phyloP scores from a whole-genome alignment of 1,140 invertebrate species.

The Diorhabda carinulata region DNA sequence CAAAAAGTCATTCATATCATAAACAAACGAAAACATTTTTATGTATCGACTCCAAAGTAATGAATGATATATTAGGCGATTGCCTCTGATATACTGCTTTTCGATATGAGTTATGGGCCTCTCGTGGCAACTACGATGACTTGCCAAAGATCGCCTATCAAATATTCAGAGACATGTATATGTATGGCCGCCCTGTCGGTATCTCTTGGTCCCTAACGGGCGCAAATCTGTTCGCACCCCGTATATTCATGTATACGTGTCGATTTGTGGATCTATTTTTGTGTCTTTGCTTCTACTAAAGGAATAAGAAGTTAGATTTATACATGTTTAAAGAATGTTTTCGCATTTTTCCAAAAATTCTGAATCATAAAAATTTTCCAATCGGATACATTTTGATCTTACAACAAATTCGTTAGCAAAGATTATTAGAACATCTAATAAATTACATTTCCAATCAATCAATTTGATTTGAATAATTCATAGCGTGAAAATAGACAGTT shows the following conservation, averaged over 20 bases:
- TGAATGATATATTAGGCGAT: slow-evolving; percentile 35
- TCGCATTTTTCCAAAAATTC: neutral
- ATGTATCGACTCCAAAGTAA: slow-evolving; percentile 16
- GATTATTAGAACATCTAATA: too few relatives aligned
- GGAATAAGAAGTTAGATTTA: neutral
- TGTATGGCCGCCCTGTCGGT: slow-evolving; percentile 10
- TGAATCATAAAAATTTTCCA: too few relatives aligned
- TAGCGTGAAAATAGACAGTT: too few relatives aligned
- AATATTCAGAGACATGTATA: slow-evolving; percentile 38
- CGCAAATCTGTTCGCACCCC: slow-evolving; percentile 23
- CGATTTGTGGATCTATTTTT: neutral
- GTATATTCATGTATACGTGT: neutral
- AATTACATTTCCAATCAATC: too few relatives aligned
- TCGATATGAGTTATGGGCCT: slow-evolving; percentile 47
- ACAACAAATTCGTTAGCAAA: too few relatives aligned
- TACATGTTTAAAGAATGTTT: neutral
- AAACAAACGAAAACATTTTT: slow-evolving; percentile 1
- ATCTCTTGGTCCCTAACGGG: slow-evolving; percentile 15
- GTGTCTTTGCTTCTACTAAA: neutral
- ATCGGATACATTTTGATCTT: too few relatives aligned
- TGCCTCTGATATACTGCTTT: slow-evolving; percentile 42
- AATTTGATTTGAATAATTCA: too few relatives aligned
- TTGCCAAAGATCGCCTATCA: slow-evolving; percentile 45
- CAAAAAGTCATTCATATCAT: neutral
- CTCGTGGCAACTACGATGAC: slow-evolving; percentile 42